Percentiles rank a stretch among this genome's conserved stretches.
Conservation (phyloP, 2,113 vertebrate species). For the Anolis carolinensis region DNA sequence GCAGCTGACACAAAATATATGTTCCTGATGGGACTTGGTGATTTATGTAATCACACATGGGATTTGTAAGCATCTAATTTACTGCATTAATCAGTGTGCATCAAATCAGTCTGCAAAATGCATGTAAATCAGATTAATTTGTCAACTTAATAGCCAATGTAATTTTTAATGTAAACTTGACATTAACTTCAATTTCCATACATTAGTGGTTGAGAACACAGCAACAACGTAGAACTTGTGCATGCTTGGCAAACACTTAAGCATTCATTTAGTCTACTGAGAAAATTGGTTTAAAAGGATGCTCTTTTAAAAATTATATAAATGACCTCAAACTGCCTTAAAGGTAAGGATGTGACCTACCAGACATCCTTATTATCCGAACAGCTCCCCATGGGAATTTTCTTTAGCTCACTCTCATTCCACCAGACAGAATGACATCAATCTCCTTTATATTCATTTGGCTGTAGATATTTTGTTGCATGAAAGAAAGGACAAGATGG, state of each 20-base stretch:
- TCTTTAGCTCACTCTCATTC: no score
- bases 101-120: slow-evolving; percentile 61
- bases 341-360: neutral
- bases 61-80: slow-evolving; percentile 64
- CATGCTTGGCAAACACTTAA: neutral
- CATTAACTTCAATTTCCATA: slow-evolving; percentile 50
- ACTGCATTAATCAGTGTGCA: slow-evolving; percentile 67
- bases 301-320: neutral
- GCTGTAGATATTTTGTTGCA: no score
- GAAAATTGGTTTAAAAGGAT: neutral
- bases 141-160: slow-evolving; percentile 66
- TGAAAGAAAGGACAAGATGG: no score
- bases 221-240: neutral
- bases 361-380: rapidly evolving
- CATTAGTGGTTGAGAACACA: slow-evolving; percentile 40
- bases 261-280: neutral
- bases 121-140: slow-evolving; percentile 67
- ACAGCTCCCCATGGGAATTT: neutral
- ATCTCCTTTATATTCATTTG: neutral
- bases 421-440: neutral
- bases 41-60: slow-evolving; percentile 55
- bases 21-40: slow-evolving; percentile 50
- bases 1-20: slow-evolving; percentile 36
- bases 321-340: neutral
- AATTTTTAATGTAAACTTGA: slow-evolving; percentile 60